Base-by-base conservation (phyloP, 2,113 vertebrate species). In the Leptobrachium ailaonicum region DNA sequence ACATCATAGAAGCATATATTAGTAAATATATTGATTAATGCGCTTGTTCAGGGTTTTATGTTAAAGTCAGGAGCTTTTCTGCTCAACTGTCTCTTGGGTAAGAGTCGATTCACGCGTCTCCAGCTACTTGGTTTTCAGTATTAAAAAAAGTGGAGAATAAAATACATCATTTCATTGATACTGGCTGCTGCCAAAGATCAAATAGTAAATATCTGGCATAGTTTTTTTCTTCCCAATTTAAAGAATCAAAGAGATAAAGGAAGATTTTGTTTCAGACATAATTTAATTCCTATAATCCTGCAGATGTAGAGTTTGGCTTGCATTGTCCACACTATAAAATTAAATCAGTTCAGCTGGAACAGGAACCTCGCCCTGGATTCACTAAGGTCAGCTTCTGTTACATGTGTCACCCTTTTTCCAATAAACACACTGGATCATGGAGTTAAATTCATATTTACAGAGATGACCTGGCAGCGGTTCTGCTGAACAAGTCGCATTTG, bases 271-370 rank as follows among this genome's bases (percentile, higher is more conserved):
- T 64, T 47, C 54, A 77, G 66, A 70, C 67, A 40, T 58, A 20
- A 75, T 64, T 56, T 50, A 2, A 1, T 67, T 43, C 62, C 14
- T 54, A 41, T 42, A 56, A 42, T 78, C 68, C 67, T 71, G 67
- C 76, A 78, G 76, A 66, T 78, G 76, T 71, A 42, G 42, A 78
- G 56, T 44, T 71, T 47, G 43, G 13, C 45, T 50, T 63, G 53
- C 41, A 60, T 58, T 69, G 43, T 63, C 54, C 60, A 3, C 67
- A 71, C 43, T 71, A 10, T 32, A 41, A 63, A 62, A 71, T 71
- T 63, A 78, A 71, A 43, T 62, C 66, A 2, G 8, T 14, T 40
- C 76, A 77, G 76, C 43, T 63, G 76, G 32, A 64, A 64, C 62
- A 64, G 3, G 9, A 64, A 5, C 14, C 13, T 12, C 60, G n/a